phyloP scores from a whole-genome alignment of 2,888 invertebrate genomes.

The Amiota communis region DNA sequence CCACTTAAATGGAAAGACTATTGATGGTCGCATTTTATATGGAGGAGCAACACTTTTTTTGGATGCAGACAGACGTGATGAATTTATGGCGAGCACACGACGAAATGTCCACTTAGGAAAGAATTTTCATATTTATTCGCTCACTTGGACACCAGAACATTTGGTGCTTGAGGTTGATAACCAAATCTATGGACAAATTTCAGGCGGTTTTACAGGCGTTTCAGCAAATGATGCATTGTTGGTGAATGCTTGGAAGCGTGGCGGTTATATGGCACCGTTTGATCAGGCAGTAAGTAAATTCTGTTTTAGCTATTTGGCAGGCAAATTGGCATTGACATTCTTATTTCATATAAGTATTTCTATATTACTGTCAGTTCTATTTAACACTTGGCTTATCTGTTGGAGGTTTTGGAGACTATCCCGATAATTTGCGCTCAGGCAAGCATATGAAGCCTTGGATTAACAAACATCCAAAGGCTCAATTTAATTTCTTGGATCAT shows the following conservation, averaged over 20 bases:
- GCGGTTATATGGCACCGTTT: conserved; percentile 79
- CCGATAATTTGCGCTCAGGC: conserved; percentile 73
- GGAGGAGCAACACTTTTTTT: conserved; percentile 62
- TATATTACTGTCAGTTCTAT: conserved; percentile 79
- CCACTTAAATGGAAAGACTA: conserved; percentile 50
- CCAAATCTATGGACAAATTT: conserved; percentile 74
- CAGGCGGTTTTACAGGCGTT: conserved; percentile 42
- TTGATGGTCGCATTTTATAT: conserved; percentile 60
- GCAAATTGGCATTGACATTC: neutral
- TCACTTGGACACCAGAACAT: conserved; percentile 77
- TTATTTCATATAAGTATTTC: neutral
- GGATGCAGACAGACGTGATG: conserved; percentile 56
- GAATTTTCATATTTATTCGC: conserved; percentile 80
- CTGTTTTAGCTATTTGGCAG: no score
- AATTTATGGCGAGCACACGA: conserved; percentile 55
- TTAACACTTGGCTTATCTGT: conserved; percentile 84
- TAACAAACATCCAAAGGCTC: conserved; percentile 79
- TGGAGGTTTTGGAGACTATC: conserved; percentile 83
- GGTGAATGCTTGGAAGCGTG: conserved; percentile 71
- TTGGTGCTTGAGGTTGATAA: conserved; percentile 75
- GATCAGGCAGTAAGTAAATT: conserved; percentile 78
- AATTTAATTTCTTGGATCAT: conserved; percentile 81
- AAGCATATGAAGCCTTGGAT: conserved; percentile 81
- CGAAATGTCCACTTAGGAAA: conserved; percentile 73
- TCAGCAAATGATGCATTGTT: conserved; percentile 76